phyloP scores from a whole-genome alignment of 92 coral and sea anemone genomes.

The Nematostella vectensis region DNA sequence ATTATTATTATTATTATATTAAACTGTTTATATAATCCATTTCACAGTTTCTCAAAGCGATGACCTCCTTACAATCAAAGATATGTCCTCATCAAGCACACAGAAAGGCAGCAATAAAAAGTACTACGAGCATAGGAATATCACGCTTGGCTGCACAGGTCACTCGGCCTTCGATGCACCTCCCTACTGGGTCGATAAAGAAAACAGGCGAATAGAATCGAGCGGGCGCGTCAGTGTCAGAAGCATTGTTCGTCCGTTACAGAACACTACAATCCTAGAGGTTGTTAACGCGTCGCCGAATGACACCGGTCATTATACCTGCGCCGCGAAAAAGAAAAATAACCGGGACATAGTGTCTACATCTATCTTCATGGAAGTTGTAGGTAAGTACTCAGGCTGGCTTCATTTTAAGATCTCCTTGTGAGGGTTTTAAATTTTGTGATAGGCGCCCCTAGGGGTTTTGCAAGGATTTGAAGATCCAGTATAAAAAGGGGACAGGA shows the following conservation, averaged over 20 bases:
- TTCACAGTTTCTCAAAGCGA: no score
- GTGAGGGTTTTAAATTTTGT: no score
- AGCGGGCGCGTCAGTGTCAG: slow-evolving; percentile 5
- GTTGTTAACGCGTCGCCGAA: slow-evolving; percentile 11
- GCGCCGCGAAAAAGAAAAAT: slow-evolving; percentile 26
- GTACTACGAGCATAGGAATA: slow-evolving; percentile 9
- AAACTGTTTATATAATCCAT: no score
- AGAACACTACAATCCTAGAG: slow-evolving; percentile 8
- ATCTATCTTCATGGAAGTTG: slow-evolving; percentile 13
- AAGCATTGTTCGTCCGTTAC: neutral
- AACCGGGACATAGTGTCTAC: neutral
- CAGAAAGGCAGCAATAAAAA: neutral
- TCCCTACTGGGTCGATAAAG: slow-evolving; percentile 23
- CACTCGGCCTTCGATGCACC: neutral
- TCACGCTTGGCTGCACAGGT: slow-evolving; percentile 26
- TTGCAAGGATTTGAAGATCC: no score
- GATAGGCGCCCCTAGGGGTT: no score
- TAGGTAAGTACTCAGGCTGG: slow-evolving; percentile 56
- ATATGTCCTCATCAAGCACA: no score
- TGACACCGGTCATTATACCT: slow-evolving; percentile 28
- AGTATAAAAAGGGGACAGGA: no score
- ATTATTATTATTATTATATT: no score
- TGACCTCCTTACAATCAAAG: no score
- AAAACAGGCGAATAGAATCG: neutral
- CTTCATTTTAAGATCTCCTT: no score